These are phyloP conservation scores for Cotesia glomerata DNA, from an alignment of 1,140 invertebrate genomes.

Conservation along the genomic window DNA sequence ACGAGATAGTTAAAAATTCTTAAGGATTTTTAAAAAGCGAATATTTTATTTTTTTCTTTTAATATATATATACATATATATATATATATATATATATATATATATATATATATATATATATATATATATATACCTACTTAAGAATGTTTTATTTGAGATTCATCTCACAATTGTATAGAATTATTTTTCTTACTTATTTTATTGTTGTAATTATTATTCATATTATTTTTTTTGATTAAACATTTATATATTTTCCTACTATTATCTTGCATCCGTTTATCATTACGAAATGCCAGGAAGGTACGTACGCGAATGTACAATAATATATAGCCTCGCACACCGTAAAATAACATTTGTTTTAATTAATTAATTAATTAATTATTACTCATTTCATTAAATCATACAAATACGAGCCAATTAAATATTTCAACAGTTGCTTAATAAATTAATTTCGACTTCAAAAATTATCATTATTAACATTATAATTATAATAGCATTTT, in stretches of 20 bases:
- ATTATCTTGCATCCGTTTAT: constrained; percentile 23
- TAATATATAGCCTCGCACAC: constrained; percentile 43
- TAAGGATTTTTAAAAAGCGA: background rate
- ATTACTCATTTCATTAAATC: constrained; percentile 22
- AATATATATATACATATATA: constrained; percentile 3
- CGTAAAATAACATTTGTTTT: constrained; percentile 54
- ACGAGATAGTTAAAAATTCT: background rate
- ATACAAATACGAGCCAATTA: background rate
- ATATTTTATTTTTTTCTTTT: background rate
- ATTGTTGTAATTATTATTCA: too few relatives aligned
- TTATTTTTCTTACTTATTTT: background rate
- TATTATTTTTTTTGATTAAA: constrained; percentile 25
- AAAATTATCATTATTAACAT: background rate
- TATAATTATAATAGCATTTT: constrained; percentile 32
- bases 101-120: too few relatives aligned
- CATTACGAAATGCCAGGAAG: constrained; percentile 27
- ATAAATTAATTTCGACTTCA: too few relatives aligned
- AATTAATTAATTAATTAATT: constrained; percentile 45
- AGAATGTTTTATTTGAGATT: background rate
- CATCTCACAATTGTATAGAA: background rate
- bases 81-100: background rate
- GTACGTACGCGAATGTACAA: constrained; percentile 29
- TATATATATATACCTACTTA: too few relatives aligned
- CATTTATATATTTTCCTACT: constrained; percentile 27
- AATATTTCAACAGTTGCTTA: background rate